Evolutionary conservation across 1,140 invertebrate genomes (phyloP).

Genomic region (Ceratina calcarata): DNA sequence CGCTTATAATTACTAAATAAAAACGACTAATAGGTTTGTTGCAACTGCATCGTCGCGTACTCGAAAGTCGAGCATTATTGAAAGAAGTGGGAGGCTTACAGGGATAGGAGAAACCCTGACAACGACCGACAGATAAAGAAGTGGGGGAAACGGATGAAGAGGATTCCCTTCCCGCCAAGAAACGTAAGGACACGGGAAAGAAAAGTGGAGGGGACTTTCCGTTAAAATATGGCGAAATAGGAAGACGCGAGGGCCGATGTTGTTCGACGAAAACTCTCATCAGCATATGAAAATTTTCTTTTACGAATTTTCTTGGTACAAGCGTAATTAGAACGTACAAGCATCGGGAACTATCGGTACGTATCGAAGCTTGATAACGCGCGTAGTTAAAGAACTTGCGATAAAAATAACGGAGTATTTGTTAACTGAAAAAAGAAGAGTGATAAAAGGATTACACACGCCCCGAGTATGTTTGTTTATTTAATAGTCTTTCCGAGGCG

Average conservation of each 20-base stretch:
- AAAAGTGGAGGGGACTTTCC: slow-evolving; percentile 34
- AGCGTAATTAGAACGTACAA: neutral
- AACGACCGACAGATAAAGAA: slow-evolving; percentile 19
- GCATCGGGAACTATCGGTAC: neutral
- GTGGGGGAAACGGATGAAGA: slow-evolving; percentile 40
- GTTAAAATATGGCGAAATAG: slow-evolving; percentile 54
- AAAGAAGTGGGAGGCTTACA: slow-evolving; percentile 10
- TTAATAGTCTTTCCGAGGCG: too few relatives aligned
- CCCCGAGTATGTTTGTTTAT: too few relatives aligned
- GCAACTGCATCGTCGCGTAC: too few relatives aligned
- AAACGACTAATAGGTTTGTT: too few relatives aligned
- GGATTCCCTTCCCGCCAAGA: slow-evolving; percentile 59
- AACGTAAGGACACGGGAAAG: slow-evolving; percentile 40
- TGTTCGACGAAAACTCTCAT: neutral
- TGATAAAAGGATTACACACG: too few relatives aligned
- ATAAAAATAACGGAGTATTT: neutral
- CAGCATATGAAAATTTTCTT: too few relatives aligned
- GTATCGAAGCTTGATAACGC: neutral
- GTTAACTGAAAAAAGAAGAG: too few relatives aligned
- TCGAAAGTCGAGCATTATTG: neutral
- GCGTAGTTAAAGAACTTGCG: neutral
- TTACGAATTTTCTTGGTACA: neutral
- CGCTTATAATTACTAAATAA: too few relatives aligned
- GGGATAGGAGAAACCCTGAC: slow-evolving; percentile 1
- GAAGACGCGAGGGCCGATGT: slow-evolving; percentile 44